Base-by-base conservation (phyloP, 2,888 invertebrate genomes). In the Chirona hameri region DNA sequence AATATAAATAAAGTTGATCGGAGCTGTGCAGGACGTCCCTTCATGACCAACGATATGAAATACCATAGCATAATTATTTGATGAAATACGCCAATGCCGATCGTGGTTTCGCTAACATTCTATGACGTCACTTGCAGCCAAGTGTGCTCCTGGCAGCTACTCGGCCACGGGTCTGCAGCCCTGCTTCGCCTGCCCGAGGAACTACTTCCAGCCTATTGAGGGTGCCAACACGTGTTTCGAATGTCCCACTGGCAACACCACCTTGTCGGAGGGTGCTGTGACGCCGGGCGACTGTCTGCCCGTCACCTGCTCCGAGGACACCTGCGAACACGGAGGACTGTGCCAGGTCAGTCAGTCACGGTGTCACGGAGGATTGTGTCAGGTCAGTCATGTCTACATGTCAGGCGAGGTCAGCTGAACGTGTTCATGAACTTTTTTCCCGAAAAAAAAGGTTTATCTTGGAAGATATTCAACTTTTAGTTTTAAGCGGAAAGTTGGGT, bases 81-180 rank as follows among this genome's bases (percentile, higher is more conserved):
- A n/a, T n/a, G n/a, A n/a, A n/a, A n/a, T n/a, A n/a, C n/a, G n/a
- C n/a, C n/a, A n/a, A n/a, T n/a, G n/a, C n/a, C n/a, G n/a, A n/a
- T n/a, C n/a, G n/a, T n/a, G n/a, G n/a, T n/a, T n/a, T n/a, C n/a
- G n/a, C n/a, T n/a, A n/a, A n/a, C n/a, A n/a, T n/a, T n/a, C n/a
- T n/a, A n/a, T n/a, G n/a, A n/a, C n/a, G n/a, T n/a, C n/a, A 82
- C 57, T 85, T 86, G 31, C 85, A 89, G 92, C 94, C 69, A 97
- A 96, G 88, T 99, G 98, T 88, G 90, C 92, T 24, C 91, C 96
- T 24, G 98, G 98, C 83, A 92, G 93, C 85, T 98, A 97, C 87
- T 97, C 97, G 0, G 93, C 95, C 81, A 97, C 96, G 24, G 98
- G 98, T 24, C 89, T 98, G 52, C 95, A 97, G 18, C 97, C 98